Evolutionary conservation across 2,797 vertebrate genomes (phyloP).

Genomic region (Peromyscus aztecus): DNA sequence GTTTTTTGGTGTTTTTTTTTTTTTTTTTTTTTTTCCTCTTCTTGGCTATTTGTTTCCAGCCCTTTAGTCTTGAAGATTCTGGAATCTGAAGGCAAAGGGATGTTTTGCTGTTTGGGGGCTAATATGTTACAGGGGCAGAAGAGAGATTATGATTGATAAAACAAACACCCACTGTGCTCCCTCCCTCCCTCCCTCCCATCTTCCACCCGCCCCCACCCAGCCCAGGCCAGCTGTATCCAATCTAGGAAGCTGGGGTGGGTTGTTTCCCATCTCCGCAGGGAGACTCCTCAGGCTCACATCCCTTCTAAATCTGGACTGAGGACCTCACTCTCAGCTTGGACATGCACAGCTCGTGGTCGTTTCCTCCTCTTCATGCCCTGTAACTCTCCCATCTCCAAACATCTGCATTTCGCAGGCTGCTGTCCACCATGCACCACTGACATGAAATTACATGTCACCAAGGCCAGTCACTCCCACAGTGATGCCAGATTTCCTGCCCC

Average conservation of each 20-base stretch:
- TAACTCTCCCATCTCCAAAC: neutral
- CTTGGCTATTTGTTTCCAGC: neutral
- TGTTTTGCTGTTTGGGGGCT: neutral
- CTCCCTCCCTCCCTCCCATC: neutral
- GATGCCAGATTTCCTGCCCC: rapidly evolving
- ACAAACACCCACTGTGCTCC: rapidly evolving
- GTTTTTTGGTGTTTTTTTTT: too few relatives aligned
- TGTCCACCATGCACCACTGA: rapidly evolving
- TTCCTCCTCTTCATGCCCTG: too few relatives aligned
- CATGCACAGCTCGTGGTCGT: neutral
- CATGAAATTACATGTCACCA: neutral
- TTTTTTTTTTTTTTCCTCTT: neutral
- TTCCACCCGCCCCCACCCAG: neutral
- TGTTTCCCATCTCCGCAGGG: neutral
- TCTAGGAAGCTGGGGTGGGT: neutral
- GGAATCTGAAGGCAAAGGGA: too few relatives aligned
- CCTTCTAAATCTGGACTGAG: neutral
- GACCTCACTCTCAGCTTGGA: neutral
- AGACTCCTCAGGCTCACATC: too few relatives aligned
- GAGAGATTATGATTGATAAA: neutral
- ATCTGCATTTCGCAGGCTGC: rapidly evolving
- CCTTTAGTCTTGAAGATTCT: neutral
- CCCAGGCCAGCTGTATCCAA: too few relatives aligned
- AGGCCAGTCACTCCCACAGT: neutral
- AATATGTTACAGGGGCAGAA: neutral